Base-by-base conservation (phyloP, 2,888 invertebrate species). In the Myopa tessellatipennis region DNA sequence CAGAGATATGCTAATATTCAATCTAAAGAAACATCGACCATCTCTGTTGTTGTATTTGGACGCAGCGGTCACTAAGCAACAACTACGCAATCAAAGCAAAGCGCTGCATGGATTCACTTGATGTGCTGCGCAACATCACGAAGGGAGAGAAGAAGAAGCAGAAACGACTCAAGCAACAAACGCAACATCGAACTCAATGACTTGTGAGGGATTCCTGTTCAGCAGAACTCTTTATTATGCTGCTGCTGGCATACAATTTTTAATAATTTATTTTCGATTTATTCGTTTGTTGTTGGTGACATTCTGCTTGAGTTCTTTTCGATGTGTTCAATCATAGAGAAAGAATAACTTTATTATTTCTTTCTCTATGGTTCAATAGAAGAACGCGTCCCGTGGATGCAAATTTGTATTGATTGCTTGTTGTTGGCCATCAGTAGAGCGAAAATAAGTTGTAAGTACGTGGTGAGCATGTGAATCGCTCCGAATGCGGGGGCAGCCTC, bases 81-180 rank as follows among this genome's bases (percentile, higher is more conserved):
- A 40, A 40, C 5, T 40, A 8, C 5, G 10, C 67, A 36, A 38
- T 40, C 45, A n/a, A 38, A 40, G 45, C 4, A n/a, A 68, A 68
- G 50, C 45, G 45, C 45, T 40, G 68, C 50, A 8, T 45, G 45
- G 45, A 7, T 68, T 18, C 18, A 45, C 18, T 45, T 45, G 18
- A 8, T 26, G 50, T 68, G 68, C 68, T 26, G 45, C 68, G 45
- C 45, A 45, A 45, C 18, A 58, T 38, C 55, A n/a, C n/a, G 4
- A 8, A 14, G 45, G n/a, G n/a, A 68, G 45, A 26, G n/a, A 18
- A 68, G 45, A 26, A 45, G 26, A 71, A 71, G 26, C 55, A 38
- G 26, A 45, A 71, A 55, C 52, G 70, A 71, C 70, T 58, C 26
- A 55, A 71, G 70, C 34, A 55, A 16, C 70, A 36, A 34, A 71